Evolutionary conservation across 2,888 invertebrate genomes (phyloP).

Genomic region (Rotaria magnacalcarata): DNA sequence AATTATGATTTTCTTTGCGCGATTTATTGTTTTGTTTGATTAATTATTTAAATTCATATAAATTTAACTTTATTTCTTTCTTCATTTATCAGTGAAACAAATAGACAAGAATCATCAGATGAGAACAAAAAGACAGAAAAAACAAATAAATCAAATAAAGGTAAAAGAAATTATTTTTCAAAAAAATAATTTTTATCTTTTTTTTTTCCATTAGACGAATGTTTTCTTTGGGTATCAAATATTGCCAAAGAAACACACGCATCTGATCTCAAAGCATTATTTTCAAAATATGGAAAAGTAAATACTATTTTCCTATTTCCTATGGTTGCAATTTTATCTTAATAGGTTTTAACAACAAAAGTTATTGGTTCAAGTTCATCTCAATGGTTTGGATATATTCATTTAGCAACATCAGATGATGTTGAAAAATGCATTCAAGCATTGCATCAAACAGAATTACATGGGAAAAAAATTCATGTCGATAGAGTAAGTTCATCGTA

Average conservation of each 20-base stretch:
- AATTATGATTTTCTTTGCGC: conserved; percentile 5
- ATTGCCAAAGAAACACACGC: conserved; percentile 11
- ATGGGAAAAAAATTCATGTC: conserved; percentile 84
- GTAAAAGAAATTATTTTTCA: neutral
- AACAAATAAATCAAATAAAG: neutral
- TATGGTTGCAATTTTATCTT: no score
- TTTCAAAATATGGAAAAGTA: conserved; percentile 11
- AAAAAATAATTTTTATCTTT: neutral
- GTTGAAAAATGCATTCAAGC: conserved; percentile 84
- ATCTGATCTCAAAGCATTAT: neutral
- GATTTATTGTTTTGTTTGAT: neutral
- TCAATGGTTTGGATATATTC: conserved; percentile 10
- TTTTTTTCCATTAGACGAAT: neutral
- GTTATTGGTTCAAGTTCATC: conserved; percentile 3
- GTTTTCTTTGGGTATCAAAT: conserved; percentile 22
- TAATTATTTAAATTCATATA: no score
- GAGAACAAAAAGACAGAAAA: neutral
- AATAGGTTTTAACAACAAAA: conserved; percentile 16
- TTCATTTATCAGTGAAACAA: neutral
- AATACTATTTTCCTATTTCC: no score
- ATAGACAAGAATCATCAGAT: neutral
- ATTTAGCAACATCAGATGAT: conserved; percentile 61
- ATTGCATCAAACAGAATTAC: conserved; percentile 82
- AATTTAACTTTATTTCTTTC: neutral
- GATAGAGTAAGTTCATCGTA: conserved; percentile 66